Evolutionary conservation across 2,888 invertebrate species (phyloP), one percentile per base, ranked within the genome.

Genomic region (Trimorus sp.): DNA sequence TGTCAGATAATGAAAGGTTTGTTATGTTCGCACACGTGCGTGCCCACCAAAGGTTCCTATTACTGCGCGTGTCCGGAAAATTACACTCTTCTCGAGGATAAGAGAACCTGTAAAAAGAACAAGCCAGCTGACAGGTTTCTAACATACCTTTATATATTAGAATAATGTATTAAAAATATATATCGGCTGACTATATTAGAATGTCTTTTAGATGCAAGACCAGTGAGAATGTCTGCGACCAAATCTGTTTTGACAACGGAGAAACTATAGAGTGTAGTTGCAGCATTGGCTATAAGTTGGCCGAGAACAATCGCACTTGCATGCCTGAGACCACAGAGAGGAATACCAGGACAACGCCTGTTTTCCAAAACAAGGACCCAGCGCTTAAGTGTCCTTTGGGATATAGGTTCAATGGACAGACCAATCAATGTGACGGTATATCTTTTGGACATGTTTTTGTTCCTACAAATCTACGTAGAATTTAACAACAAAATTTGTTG

Each of bases 1-100:
- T 93, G 93, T 83, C 87, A 92, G 53, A 84, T 92, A 49, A 92
- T 94, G 89, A 91, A 92, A 88, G 93, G 93, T n/a, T 90, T 93
- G 86, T 91, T 96, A 12, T 97, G 97, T 89, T 95, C 96, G 0
- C 96, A 97, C 86, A 94, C 95, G 86, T 97, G 97, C 88, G 94
- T 96, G 36, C 95, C 96, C 1, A 93, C 94, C 0, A 94, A 94
- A 0, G 95, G 95, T 0, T 96, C 96, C 0, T 96, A 94, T 88
- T 93, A 92, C 82, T 96, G 96, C 87, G 93, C 94, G 84, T 96
- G 96, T 88, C 93, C 94, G 65, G 93, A 94, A 73, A 96, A 96
- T 0, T 96, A 93, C 85, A 93, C 93, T 86, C 92, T 96, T 3
- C 94, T 94, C 94, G 92, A 94, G 36, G 97, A 97, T 89, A 94